These are phyloP conservation scores for Gallinago solitaria DNA, from an alignment of 2,797 vertebrate genomes.

Conservation along the genomic window DNA sequence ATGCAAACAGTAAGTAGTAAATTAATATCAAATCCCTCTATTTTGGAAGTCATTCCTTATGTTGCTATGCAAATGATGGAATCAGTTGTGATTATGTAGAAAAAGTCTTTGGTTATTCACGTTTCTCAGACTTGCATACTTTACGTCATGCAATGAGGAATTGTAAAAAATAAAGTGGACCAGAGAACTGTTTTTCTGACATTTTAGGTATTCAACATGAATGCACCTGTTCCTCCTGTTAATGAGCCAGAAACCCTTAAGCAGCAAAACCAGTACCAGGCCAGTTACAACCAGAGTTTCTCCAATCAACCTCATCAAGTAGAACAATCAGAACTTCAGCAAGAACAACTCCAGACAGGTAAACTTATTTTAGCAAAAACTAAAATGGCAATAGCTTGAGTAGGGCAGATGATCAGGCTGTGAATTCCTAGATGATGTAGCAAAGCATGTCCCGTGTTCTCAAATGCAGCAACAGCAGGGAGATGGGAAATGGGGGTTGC, in stretches of 20 bases:
- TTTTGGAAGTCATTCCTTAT: not conserved
- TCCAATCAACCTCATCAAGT: constrained; percentile 86
- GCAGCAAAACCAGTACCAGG: constrained; percentile 89
- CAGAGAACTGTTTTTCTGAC: not conserved
- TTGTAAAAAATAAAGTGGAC: not conserved
- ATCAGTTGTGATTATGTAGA: not conserved
- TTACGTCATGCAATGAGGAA: not conserved
- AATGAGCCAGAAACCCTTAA: constrained; percentile 91
- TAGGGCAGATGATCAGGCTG: not conserved
- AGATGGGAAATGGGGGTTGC: not conserved
- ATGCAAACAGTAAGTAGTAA: constrained; percentile 92
- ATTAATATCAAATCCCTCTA: not conserved
- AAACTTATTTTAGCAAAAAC: not conserved
- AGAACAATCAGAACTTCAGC: constrained; percentile 91
- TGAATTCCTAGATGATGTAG: not conserved
- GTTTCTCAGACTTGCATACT: not conserved
- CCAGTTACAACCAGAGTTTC: constrained; percentile 90
- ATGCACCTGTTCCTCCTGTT: constrained; percentile 92
- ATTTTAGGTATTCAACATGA: constrained; percentile 95
- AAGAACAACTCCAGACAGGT: constrained; percentile 96
- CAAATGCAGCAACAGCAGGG: not conserved
- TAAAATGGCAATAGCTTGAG: not conserved
- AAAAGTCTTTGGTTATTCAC: not conserved
- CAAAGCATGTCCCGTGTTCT: not conserved
- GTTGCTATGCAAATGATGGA: not conserved